phyloP scores from a whole-genome alignment of 2,888 invertebrate genomes.

The Lepidochrysops patricia region DNA sequence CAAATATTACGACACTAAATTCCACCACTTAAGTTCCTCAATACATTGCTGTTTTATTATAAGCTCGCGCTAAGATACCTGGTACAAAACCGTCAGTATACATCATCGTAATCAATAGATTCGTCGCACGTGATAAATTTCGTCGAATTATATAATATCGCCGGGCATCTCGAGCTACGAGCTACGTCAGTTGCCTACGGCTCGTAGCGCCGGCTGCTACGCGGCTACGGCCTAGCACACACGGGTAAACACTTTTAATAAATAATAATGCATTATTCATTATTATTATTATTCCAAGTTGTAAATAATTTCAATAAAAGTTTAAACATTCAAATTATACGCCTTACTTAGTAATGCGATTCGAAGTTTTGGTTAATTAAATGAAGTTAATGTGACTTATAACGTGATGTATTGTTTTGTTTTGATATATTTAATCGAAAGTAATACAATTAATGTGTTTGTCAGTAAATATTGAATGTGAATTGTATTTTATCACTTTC shows the following conservation, averaged over 20 bases:
- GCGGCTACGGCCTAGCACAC: constrained; percentile 39
- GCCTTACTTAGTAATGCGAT: too few relatives aligned
- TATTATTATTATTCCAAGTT: background rate
- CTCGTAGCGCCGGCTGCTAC: constrained; percentile 53
- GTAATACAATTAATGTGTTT: too few relatives aligned
- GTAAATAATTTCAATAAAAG: too few relatives aligned
- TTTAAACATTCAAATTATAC: too few relatives aligned
- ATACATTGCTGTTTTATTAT: constrained; percentile 18
- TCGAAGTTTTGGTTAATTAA: too few relatives aligned
- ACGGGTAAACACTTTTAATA: constrained; percentile 30
- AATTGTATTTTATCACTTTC: too few relatives aligned
- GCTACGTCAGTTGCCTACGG: constrained; percentile 60
- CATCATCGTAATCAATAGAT: background rate
- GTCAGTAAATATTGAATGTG: too few relatives aligned
- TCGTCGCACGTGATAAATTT: background rate
- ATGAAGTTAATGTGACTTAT: too few relatives aligned
- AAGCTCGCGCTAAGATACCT: background rate
- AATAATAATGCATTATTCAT: background rate
- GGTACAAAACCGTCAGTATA: background rate
- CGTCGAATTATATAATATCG: constrained; percentile 23
- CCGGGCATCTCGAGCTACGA: constrained; percentile 45
- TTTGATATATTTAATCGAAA: too few relatives aligned
- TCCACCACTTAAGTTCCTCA: background rate
- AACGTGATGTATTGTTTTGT: too few relatives aligned
- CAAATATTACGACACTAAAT: constrained; percentile 10